Base-by-base conservation (phyloP, 2,797 vertebrate species). In the Enteromius viviparus region DNA sequence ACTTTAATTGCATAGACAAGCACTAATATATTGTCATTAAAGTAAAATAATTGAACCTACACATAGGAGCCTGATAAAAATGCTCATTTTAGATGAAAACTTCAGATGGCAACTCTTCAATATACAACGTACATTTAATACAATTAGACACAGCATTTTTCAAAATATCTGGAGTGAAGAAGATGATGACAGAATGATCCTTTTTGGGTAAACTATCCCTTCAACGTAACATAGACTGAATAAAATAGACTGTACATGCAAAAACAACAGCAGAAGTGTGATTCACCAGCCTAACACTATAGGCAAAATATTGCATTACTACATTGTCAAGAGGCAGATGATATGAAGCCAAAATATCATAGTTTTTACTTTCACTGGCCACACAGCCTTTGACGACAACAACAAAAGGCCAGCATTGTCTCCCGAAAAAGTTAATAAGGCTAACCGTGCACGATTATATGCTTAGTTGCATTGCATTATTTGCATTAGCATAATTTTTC, bases 401-500 rank as follows among this genome's bases (percentile, higher is more conserved):
- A 66, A 37, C 17, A 37, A 58, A 53, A 71, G 69, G 45, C 14
- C 47, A 49, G 69, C 69, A 53, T 58, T 58, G 11, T 58, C 55
- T 23, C 9, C 55, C 11, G 55, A 75, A 55, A 55, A 37, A 12
- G 8, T 29, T 69, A 49, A 29, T 51, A 40, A 23, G 69, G 7
- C 69, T 10, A 8, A 3, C 10, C n/a, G 1, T 58, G 51, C 51
- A 23, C 7, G 32, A 21, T 58, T 23, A 74, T 32, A 37, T 66
- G 64, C 17, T 66, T 66, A 37, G 51, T 40, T n/a, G 32, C 53
- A 26, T 26, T 8, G 21, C 58, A 40, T 76, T 55, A 37, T 26
- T 76, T 76, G 21, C 53, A 23, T 58, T 76, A 58, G 72, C 49
- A 53, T 74, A 74, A 10, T 74, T 53, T 34, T 14, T 34, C 29